Conservation (phyloP, 2,888 invertebrate species). For the Lacanobia wlatinum region DNA sequence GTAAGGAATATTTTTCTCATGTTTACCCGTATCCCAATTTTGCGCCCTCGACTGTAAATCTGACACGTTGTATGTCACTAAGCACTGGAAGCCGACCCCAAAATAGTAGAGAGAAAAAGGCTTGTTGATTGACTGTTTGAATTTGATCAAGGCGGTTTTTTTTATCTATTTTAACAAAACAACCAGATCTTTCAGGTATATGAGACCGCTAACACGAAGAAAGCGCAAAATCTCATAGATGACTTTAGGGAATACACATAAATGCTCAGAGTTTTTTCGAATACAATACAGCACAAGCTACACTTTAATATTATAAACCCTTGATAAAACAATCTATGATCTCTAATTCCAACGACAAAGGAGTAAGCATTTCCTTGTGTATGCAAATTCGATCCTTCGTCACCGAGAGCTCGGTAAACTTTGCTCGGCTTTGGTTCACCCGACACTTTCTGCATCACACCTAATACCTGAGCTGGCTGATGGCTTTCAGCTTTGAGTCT, state of each 20-base stretch:
- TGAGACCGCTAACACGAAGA: background rate
- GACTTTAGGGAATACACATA: no score
- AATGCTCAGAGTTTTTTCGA: no score
- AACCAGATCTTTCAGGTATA: background rate
- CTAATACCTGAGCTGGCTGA: conserved; percentile 21
- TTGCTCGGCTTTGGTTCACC: conserved; percentile 32
- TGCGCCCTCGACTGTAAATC: no score
- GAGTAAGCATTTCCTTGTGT: conserved; percentile 12
- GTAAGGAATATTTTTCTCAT: no score
- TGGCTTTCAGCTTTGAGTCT: conserved; percentile 31
- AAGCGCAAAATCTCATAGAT: no score
- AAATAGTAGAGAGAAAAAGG: no score
- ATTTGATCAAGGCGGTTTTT: no score
- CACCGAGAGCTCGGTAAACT: conserved; percentile 12
- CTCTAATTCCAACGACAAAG: conserved; percentile 4
- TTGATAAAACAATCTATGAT: conserved; percentile 9
- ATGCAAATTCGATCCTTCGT: conserved; percentile 29
- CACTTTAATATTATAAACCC: conserved; percentile 1
- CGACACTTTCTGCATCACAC: conserved; percentile 35
- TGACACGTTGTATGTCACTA: no score
- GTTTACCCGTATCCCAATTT: no score
- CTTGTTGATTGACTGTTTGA: no score
- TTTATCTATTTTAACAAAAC: no score
- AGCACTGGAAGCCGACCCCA: no score
- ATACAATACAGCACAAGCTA: background rate